Evolutionary conservation across 2,888 invertebrate species (phyloP).

Genomic region (Drosophila kanekoi): DNA sequence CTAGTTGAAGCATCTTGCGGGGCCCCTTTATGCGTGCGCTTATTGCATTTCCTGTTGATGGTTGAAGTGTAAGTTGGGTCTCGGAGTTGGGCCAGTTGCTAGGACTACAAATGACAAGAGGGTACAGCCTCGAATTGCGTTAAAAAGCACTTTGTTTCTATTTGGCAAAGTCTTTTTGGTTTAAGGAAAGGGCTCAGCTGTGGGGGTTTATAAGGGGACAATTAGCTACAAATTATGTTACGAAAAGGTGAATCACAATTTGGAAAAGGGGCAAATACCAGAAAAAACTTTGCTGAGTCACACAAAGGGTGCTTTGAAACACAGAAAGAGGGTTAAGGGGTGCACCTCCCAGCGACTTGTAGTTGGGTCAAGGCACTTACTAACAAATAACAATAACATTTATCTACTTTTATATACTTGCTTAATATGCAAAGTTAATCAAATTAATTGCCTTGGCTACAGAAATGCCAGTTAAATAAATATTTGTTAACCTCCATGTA

Average conservation of each 20-base stretch:
- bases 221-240: conserved; percentile 68
- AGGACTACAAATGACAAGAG: conserved; percentile 20
- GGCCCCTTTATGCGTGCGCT: too few relatives aligned
- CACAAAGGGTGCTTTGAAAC: conserved; percentile 10
- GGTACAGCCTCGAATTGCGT: conserved; percentile 61
- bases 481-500: too few relatives aligned
- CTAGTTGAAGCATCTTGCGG: conserved; percentile 18
- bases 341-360: background rate
- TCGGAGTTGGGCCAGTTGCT: conserved; percentile 25
- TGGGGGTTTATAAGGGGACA: conserved; percentile 40
- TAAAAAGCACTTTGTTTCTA: conserved; percentile 67
- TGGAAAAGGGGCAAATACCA: conserved; percentile 12
- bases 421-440: background rate
- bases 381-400: conserved; percentile 3
- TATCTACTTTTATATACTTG: background rate
- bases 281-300: conserved; percentile 43
- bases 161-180: conserved; percentile 38
- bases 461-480: too few relatives aligned
- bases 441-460: background rate
- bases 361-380: conserved; percentile 19
- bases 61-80: conserved; percentile 8
- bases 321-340: background rate
- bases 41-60: conserved; percentile 70
- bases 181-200: conserved; percentile 47
- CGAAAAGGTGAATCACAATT: conserved; percentile 48